Evolutionary conservation across 2,888 invertebrate genomes (phyloP).

Genomic region (Candidula unifasciata): DNA sequence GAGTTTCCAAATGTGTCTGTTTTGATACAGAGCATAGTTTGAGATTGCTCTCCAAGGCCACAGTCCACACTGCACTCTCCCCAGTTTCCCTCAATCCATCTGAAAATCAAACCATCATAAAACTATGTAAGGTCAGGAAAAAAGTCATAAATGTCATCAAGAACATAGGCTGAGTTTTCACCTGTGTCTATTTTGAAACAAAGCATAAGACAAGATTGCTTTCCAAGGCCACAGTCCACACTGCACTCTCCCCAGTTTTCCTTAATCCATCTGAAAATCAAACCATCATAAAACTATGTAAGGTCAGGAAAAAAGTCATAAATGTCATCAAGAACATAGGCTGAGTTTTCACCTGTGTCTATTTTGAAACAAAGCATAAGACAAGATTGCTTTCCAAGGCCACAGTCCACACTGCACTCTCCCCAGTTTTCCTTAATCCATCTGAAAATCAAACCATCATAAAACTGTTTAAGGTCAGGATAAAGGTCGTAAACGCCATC

Average conservation of each 20-base stretch:
- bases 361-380: conserved; percentile 77
- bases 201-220: conserved; percentile 85
- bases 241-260: conserved; percentile 90
- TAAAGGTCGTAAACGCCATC: conserved; percentile 64
- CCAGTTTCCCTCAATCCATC: conserved; percentile 82
- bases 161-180: conserved; percentile 57
- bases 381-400: conserved; percentile 93
- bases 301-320: no score
- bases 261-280: conserved; percentile 76
- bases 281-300: no score
- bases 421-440: conserved; percentile 84
- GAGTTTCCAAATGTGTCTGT: conserved; percentile 56
- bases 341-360: no score
- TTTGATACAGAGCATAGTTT: conserved; percentile 80
- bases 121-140: no score
- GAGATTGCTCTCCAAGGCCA: conserved; percentile 93
- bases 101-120: no score
- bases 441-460: conserved; percentile 59
- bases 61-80: conserved; percentile 93
- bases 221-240: conserved; percentile 94
- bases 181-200: no score
- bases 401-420: conserved; percentile 93
- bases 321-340: conserved; percentile 58
- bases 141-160: conserved; percentile 63
- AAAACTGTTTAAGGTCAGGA: no score